Conservation (phyloP, 2,113 vertebrate genomes). For the Plotosus lineatus region DNA sequence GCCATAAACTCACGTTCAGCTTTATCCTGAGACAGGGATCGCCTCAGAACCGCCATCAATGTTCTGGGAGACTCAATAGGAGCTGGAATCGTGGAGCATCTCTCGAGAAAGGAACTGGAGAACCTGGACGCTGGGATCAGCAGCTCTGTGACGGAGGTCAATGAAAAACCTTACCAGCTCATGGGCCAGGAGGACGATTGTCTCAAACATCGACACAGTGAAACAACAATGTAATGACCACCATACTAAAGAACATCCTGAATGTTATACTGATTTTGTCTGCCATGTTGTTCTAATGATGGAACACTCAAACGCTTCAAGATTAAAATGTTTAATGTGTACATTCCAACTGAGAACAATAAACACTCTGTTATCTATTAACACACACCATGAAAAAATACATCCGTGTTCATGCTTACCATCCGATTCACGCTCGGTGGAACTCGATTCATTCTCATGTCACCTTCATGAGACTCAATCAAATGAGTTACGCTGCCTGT, state of each 20-base stretch:
- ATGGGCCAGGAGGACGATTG: conserved; percentile 79
- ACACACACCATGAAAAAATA: background rate
- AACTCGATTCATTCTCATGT: background rate
- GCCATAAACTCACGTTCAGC: background rate
- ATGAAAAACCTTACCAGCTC: conserved; percentile 81
- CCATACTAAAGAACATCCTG: background rate
- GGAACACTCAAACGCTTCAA: conserved; percentile 14
- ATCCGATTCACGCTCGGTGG: background rate
- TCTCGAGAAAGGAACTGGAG: conserved; percentile 86
- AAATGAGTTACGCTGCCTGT: too few species aligned
- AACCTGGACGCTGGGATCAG: conserved; percentile 78
- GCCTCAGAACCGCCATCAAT: conserved; percentile 89
- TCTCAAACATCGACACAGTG: conserved; percentile 73
- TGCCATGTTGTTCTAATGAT: background rate
- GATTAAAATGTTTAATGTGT: background rate
- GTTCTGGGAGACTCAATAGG: conserved; percentile 93
- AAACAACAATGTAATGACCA: conserved; percentile 79
- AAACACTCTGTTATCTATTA: background rate
- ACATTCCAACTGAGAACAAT: background rate
- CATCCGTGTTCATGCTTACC: background rate
- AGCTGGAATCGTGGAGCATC: conserved; percentile 89
- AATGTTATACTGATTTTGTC: conserved; percentile 12
- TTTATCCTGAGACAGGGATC: conserved; percentile 75
- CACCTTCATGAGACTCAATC: too few species aligned
- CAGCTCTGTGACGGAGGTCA: conserved; percentile 80